Evolutionary conservation across 2,113 vertebrate species (phyloP), one percentile per base, ranked within the genome.

Genomic region (Atherinomorus stipes): DNA sequence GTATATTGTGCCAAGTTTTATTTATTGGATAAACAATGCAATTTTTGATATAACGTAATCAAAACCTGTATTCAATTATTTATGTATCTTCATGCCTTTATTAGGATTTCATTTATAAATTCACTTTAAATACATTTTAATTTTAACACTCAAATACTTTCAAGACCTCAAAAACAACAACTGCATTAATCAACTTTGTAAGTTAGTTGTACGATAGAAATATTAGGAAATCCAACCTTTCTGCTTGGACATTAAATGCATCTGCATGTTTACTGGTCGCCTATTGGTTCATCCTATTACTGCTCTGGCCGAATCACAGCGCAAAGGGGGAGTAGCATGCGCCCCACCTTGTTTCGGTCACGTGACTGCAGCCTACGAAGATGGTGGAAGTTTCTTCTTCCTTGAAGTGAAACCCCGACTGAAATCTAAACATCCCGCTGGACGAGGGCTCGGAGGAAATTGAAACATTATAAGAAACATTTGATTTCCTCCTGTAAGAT

Each of bases 351-450:
- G 88, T 89, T 86, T 91, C 85, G 78, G 76, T 93, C 92, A 93
- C 87, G 85, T 93, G 93, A 92, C 71, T 47, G 40, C 19, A 68
- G 78, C 74, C 62, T 51, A 62, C 61, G 90, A 92, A 90, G 87
- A 90, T 93, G 91, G 92, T 93, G 89, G 91, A 93, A 93, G 90
- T 93, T 93, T 91, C 62, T 84, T 72, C 69, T 89, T 84, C 81
- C 83, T 86, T 64, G 80, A 83, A 85, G 87, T 91, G 79, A 90
- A 85, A 11, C 76, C 61, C 64, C 68, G 80, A 78, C 53, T 49
- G 67, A 85, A 84, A 85, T 60, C 84, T 9, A 75, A 88, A 87
- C 80, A 87, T 53, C 45, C 54, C 12, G 52, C 50, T 19, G 9
- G 58, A 56, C 10, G 25, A 64, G 57, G 74, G 79, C 65, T 60